Percentiles rank a stretch among this genome's conserved stretches.
These are phyloP conservation scores for Nannoperca australis DNA, from an alignment of 2,797 vertebrate genomes.

Conservation along the genomic window DNA sequence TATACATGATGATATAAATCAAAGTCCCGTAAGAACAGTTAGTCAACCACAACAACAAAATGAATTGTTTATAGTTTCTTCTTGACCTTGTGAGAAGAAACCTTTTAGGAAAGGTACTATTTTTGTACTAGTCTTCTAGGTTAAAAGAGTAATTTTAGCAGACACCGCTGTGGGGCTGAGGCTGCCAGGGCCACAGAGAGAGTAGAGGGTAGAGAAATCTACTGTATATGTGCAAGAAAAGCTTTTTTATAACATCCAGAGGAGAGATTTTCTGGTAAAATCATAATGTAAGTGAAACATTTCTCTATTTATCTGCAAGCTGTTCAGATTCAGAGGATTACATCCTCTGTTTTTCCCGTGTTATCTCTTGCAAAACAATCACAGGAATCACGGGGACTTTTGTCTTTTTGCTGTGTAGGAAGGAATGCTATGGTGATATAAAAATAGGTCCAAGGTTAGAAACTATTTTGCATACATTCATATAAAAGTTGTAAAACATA, in stretches of 20 bases:
- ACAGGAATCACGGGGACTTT: constrained; percentile 71
- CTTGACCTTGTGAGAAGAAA: background rate
- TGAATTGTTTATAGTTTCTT: background rate
- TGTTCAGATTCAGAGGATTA: constrained; percentile 63
- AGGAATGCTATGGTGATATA: constrained; percentile 52
- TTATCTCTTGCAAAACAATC: constrained; percentile 79
- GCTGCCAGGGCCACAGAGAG: constrained; percentile 11
- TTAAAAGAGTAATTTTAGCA: constrained; percentile 24
- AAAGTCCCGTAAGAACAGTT: constrained; percentile 22
- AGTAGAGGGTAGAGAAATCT: constrained; percentile 19
- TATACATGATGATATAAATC: background rate
- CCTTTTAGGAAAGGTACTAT: constrained; percentile 6
- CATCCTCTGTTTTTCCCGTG: constrained; percentile 65
- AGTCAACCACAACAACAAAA: background rate
- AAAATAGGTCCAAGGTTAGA: constrained; percentile 37
- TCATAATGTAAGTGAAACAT: constrained; percentile 29
- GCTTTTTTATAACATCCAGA: constrained; percentile 21
- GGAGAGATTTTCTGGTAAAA: constrained; percentile 20
- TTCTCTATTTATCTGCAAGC: constrained; percentile 58
- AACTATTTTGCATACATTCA: constrained; percentile 1
- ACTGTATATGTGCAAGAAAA: constrained; percentile 18
- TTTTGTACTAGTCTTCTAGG: constrained; percentile 1
- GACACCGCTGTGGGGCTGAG: constrained; percentile 39
- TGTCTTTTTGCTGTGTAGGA: constrained; percentile 54
- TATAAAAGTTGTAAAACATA: constrained; percentile 1